Evolutionary conservation across 2,797 vertebrate genomes (phyloP).

Genomic region (Pseudopleuronectes americanus): DNA sequence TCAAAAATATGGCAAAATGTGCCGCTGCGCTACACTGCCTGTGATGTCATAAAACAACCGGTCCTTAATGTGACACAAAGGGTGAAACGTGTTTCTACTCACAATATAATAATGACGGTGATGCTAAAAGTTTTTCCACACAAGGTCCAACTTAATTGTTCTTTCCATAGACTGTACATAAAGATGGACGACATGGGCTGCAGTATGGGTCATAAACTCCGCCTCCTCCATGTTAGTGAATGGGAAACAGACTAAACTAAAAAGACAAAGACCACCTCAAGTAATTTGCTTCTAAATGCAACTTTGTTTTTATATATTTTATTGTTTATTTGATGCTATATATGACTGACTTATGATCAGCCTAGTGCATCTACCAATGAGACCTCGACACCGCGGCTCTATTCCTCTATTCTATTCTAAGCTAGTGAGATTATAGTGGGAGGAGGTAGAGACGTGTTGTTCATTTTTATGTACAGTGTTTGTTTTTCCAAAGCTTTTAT

Average conservation of each 20-base stretch:
- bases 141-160: not conserved
- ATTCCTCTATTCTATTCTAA: too few relatives aligned
- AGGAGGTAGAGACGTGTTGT: too few relatives aligned
- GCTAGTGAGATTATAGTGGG: too few relatives aligned
- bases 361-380: too few relatives aligned
- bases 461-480: not conserved
- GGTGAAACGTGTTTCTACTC: not conserved
- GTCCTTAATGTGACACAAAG: slow-evolving; percentile 3
- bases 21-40: not conserved
- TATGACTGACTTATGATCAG: not conserved
- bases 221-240: too few relatives aligned
- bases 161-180: not conserved
- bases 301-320: not conserved
- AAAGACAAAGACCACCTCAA: too few relatives aligned
- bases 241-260: too few relatives aligned
- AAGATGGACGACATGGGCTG: not conserved
- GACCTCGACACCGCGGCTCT: too few relatives aligned
- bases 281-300: too few relatives aligned
- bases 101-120: not conserved
- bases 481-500: not conserved
- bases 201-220: too few relatives aligned
- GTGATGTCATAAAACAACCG: slow-evolving; percentile 11
- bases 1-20: slow-evolving; percentile 17
- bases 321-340: too few relatives aligned
- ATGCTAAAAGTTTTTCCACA: not conserved